These are phyloP conservation scores for Heliothis peltigera DNA, from an alignment of 2,888 invertebrate species.

Conservation along the genomic window DNA sequence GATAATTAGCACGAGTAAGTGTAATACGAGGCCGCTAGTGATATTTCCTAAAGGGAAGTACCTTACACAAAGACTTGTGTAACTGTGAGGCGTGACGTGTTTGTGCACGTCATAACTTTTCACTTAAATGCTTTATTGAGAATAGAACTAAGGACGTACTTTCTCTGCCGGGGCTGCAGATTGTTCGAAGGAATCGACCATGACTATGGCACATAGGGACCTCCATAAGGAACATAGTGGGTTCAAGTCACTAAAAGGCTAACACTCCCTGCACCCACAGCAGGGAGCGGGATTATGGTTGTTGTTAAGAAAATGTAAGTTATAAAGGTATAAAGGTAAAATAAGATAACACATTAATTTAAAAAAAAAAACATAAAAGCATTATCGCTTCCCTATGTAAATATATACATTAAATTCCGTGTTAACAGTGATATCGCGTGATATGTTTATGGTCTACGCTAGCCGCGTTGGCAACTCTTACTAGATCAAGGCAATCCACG, in stretches of 20 bases:
- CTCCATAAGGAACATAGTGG: too few species aligned
- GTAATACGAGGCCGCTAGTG: constrained; percentile 23
- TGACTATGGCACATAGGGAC: too few species aligned
- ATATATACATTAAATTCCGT: constrained; percentile 5
- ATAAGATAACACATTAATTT: constrained; percentile 16
- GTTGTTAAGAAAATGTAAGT: too few species aligned
- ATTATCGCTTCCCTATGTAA: constrained; percentile 14
- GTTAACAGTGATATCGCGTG: constrained; percentile 39
- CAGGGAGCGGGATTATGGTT: too few species aligned
- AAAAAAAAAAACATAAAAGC: not conserved
- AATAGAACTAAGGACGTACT: constrained; percentile 2
- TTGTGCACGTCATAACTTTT: constrained; percentile 36
- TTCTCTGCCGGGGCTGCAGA: too few species aligned
- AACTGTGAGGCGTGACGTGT: constrained; percentile 33
- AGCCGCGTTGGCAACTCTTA: constrained; percentile 56
- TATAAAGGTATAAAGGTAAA: too few species aligned
- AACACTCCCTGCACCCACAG: too few species aligned
- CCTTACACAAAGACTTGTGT: constrained; percentile 40
- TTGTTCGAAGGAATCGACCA: too few species aligned
- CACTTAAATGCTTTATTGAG: constrained; percentile 9
- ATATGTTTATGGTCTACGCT: constrained; percentile 55
- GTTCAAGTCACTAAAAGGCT: too few species aligned
- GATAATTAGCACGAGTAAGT: constrained; percentile 31
- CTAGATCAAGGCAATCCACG: constrained; percentile 72
- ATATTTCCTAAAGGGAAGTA: constrained; percentile 54